Conservation (phyloP, 2,797 vertebrate genomes). For the Coregonus ussuriensis region DNA sequence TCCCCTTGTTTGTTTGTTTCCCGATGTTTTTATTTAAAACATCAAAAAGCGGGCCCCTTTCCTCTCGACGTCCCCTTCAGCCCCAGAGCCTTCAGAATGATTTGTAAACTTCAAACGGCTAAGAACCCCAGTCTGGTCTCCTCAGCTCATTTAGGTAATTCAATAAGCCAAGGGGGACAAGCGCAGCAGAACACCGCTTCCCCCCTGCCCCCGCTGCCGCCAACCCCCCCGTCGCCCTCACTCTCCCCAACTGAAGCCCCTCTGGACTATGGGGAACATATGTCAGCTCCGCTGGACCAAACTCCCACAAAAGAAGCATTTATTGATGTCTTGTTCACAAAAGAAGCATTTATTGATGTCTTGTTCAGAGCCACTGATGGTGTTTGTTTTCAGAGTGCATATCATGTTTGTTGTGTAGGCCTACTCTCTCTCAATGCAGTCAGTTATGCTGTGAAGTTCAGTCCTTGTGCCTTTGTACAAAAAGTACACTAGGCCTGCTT, state of each 20-base stretch:
- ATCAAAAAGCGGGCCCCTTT: slow-evolving; percentile 72
- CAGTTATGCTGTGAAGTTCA: background rate
- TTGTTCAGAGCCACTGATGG: background rate
- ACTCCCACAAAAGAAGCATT: slow-evolving; percentile 35
- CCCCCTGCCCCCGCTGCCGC: slow-evolving; percentile 58
- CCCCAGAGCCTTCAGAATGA: slow-evolving; percentile 76
- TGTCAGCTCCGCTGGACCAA: slow-evolving; percentile 51
- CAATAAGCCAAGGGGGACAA: slow-evolving; percentile 74
- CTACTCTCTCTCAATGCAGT: background rate
- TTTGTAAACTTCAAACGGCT: slow-evolving; percentile 80
- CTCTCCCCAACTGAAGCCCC: slow-evolving; percentile 65
- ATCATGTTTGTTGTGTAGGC: background rate
- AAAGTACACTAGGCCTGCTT: background rate
- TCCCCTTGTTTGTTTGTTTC: slow-evolving; percentile 78
- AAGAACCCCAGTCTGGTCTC: slow-evolving; percentile 71
- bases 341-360: slow-evolving; percentile 11
- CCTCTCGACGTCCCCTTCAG: slow-evolving; percentile 56
- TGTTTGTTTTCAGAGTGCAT: background rate
- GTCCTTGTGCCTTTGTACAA: background rate
- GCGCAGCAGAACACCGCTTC: slow-evolving; percentile 60
- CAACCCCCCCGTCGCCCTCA: slow-evolving; percentile 53
- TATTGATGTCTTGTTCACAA: slow-evolving; percentile 10
- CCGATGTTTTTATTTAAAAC: slow-evolving; percentile 81
- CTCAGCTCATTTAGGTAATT: slow-evolving; percentile 80
- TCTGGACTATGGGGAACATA: slow-evolving; percentile 69